Evolutionary conservation across 2,113 vertebrate species (phyloP), one percentile per base, ranked within the genome.

Genomic region (Oplegnathus fasciatus): DNA sequence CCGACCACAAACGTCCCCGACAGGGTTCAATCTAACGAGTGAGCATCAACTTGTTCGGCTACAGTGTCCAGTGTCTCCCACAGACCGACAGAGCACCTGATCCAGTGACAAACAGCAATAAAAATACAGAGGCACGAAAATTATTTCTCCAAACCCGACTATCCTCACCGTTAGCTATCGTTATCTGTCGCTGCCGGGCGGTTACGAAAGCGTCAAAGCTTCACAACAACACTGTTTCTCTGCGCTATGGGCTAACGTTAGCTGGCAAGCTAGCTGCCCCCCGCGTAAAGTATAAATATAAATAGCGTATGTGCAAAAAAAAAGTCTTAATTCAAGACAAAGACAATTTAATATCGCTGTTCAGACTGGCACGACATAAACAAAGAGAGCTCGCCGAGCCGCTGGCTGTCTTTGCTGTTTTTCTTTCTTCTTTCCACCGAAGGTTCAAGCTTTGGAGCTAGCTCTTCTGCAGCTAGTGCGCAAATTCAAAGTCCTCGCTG

Each of bases 131-230:
- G 48, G 46, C 65, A 86, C 78, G 4, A 55, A 24, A 71, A 62
- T 14, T 32, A 17, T 5, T 9, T 17, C 42, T 57, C 20, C 14
- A 58, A 75, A 55, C 34, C n/a, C 9, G 72, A 30, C 73, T 52
- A 2, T 24, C 20, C 10, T 11, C 22, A 20, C 64, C 13, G 73
- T 71, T 73, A 55, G 52, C 50, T 40, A 2, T 50, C 2, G 40
- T 52, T 70, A 66, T 90, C 52, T 76, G 52, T 62, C 71, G 54
- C 69, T 40, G 64, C 46, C 70, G 30, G 75, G 67, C 57, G 69
- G 86, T 93, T 90, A 89, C 71, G 84, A 91, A 91, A 93, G 83
- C 89, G 26, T 54, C 86, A 80, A 64, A 84, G 62, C 78, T 88
- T 75, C 62, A 85, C 85, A 80, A 88, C 79, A 86, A 86, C 1